A percentile compares a stretch with the other conserved stretches of the same genome.
These are phyloP conservation scores for Troides aeacus DNA, from an alignment of 2,888 invertebrate genomes.

Conservation along the genomic window DNA sequence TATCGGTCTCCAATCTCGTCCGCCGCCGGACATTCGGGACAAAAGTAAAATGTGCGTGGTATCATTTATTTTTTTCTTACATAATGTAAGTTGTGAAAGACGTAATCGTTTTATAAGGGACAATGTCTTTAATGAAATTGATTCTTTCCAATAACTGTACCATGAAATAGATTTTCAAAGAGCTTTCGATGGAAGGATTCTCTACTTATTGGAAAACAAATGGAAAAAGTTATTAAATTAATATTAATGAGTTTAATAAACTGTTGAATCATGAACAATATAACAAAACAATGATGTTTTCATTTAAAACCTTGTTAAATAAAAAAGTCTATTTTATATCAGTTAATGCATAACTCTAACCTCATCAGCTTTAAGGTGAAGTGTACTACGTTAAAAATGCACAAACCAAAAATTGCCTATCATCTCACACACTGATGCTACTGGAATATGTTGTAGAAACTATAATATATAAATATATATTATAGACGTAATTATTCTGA, in stretches of 20 bases:
- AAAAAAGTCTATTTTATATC: not conserved
- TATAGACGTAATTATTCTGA: too few species aligned
- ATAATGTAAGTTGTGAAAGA: constrained; percentile 9
- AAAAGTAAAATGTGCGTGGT: constrained; percentile 19
- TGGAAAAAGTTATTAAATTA: not conserved
- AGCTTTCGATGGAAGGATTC: not conserved
- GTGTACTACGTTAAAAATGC: too few species aligned
- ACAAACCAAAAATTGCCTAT: too few species aligned
- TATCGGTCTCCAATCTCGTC: constrained; percentile 16
- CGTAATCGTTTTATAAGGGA: constrained; percentile 19
- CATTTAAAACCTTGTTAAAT: not conserved
- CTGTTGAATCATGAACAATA: not conserved
- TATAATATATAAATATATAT: too few species aligned
- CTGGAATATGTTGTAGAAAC: too few species aligned
- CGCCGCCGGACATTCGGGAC: constrained; percentile 16
- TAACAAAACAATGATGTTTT: not conserved
- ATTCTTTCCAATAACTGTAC: constrained; percentile 4
- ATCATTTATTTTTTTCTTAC: constrained; percentile 14
- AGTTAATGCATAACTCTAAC: not conserved
- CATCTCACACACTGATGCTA: too few species aligned
- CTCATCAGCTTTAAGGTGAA: too few species aligned
- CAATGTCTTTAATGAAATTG: constrained; percentile 11
- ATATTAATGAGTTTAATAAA: not conserved
- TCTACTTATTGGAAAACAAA: not conserved
- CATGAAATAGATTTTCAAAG: constrained; percentile 1